A percentile compares a stretch with the other conserved stretches of the same genome.
Evolutionary conservation across 2,888 invertebrate genomes (phyloP).

Genomic region (Melieria crassipennis): DNA sequence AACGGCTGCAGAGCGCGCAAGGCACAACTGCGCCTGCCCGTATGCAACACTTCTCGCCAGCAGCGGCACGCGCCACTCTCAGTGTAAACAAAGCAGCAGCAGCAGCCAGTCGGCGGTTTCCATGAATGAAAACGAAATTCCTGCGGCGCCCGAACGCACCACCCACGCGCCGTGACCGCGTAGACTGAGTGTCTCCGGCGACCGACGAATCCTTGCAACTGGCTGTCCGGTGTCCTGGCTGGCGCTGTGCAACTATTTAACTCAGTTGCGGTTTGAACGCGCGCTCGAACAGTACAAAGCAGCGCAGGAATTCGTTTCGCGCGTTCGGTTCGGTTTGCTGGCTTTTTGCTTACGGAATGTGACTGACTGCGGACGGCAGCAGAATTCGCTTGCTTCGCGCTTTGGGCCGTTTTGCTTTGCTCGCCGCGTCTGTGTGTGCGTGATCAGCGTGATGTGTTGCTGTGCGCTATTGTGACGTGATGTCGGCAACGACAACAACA

Average conservation of each 20-base stretch:
- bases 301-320: conserved; percentile 20
- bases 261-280: conserved; percentile 63
- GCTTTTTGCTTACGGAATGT: conserved; percentile 13
- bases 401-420: neutral
- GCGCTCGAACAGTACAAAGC: conserved; percentile 52
- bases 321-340: neutral
- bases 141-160: conserved; percentile 25
- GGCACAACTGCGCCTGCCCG: conserved; percentile 40
- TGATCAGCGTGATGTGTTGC: neutral
- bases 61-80: neutral
- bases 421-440: neutral
- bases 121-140: conserved; percentile 44
- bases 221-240: neutral
- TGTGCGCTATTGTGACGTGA: neutral
- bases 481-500: neutral
- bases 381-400: neutral
- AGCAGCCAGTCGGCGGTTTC: neutral
- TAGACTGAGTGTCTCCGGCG: conserved; percentile 29
- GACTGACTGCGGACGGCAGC: neutral
- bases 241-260: conserved; percentile 11
- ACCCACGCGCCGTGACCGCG: neutral
- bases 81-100: neutral
- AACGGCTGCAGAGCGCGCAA: neutral
- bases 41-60: conserved; percentile 29
- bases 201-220: conserved; percentile 22